Percentiles rank a stretch among this genome's conserved stretches.
Evolutionary conservation across 2,888 invertebrate species (phyloP).

Genomic region (Dioctria linearis): DNA sequence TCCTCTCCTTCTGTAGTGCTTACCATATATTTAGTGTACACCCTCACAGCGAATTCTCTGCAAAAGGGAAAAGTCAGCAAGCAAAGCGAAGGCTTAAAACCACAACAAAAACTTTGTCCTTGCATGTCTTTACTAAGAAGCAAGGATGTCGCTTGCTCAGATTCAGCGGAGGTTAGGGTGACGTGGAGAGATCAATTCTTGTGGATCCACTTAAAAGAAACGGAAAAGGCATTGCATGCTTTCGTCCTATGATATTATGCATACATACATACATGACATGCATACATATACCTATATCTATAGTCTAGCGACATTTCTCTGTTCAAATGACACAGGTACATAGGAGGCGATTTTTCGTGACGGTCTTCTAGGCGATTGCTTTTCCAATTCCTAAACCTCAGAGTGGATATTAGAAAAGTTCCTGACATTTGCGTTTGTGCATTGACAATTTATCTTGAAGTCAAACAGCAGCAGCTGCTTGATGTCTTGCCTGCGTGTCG

Average conservation of each 20-base stretch:
- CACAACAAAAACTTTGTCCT: constrained; percentile 51
- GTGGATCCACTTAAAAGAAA: constrained; percentile 31
- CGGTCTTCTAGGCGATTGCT: constrained; percentile 42
- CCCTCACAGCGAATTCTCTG: neutral
- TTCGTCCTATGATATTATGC: neutral
- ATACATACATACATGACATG: neutral
- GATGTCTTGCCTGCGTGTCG: constrained; percentile 52
- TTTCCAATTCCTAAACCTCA: constrained; percentile 43
- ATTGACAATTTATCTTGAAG: constrained; percentile 55
- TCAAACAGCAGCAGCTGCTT: constrained; percentile 49
- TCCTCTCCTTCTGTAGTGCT: constrained; percentile 13
- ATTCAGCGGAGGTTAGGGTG: constrained; percentile 40
- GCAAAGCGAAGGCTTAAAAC: constrained; percentile 2
- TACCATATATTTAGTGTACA: neutral
- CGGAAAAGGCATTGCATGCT: constrained; percentile 20
- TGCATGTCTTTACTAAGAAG: constrained; percentile 26
- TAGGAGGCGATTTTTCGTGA: constrained; percentile 5
- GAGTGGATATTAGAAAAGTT: constrained; percentile 45
- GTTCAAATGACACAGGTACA: neutral
- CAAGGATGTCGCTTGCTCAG: constrained; percentile 28
- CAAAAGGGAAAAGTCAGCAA: constrained; percentile 16
- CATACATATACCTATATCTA: too few species aligned
- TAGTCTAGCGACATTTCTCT: too few species aligned
- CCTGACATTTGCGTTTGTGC: constrained; percentile 55
- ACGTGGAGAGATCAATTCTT: constrained; percentile 52